Conservation (phyloP, 2,113 vertebrate species). For the Elephas maximus region DNA sequence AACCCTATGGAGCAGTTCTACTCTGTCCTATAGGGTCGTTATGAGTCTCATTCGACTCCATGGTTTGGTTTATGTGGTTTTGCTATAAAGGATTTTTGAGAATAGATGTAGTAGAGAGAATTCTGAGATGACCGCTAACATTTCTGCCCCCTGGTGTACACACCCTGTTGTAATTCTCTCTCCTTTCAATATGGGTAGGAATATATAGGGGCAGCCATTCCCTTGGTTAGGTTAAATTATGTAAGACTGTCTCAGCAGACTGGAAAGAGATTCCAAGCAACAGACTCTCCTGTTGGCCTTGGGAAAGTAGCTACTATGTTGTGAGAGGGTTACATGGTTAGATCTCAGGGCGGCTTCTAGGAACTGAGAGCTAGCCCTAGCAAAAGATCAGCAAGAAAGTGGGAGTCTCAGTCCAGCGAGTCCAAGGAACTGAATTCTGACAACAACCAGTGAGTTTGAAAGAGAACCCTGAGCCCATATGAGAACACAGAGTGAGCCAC, state of each 20-base stretch:
- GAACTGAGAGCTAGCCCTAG: not conserved
- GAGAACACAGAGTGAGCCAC: not conserved
- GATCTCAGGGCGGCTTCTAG: rapidly evolving
- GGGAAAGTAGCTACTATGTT: not conserved
- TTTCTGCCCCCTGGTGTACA: not conserved
- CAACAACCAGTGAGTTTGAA: not conserved
- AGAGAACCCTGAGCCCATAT: not conserved
- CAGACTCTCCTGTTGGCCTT: not conserved
- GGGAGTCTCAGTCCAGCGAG: not conserved
- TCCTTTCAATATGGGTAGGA: not conserved
- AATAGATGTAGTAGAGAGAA: not conserved
- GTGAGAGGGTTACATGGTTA: rapidly evolving
- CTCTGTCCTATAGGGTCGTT: too few species aligned
- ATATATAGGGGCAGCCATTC: rapidly evolving
- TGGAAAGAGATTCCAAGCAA: not conserved
- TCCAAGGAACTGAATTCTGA: not conserved
- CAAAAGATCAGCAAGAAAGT: not conserved
- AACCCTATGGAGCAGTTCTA: too few species aligned
- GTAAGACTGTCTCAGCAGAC: not conserved
- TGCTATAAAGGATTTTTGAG: not conserved
- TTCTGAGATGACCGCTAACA: not conserved
- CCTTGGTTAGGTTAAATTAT: not conserved
- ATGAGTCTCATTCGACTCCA: too few species aligned
- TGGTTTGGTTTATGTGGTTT: not conserved
- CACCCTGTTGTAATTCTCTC: not conserved